Evolutionary conservation across 2,888 invertebrate species (phyloP), one percentile per base, ranked within the genome.

Genomic region (Drosophila seclusa): DNA sequence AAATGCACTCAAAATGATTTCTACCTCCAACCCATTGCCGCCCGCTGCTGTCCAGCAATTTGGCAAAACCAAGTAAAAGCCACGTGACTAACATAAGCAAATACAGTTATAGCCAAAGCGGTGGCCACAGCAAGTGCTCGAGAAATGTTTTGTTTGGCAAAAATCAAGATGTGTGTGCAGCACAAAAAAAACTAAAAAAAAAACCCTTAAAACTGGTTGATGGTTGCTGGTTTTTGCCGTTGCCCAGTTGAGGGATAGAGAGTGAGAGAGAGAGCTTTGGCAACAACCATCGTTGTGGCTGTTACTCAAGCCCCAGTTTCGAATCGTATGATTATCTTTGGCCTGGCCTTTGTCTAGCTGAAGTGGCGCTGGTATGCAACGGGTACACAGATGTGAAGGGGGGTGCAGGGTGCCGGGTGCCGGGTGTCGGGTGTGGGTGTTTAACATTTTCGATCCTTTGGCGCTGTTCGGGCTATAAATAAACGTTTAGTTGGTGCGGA

Each of bases 401-500:
- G 40, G 48, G 36, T 48, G 18, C 18, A 2, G 36, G 13, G 31
- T 31, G 31, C 31, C 7, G 29, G 6, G 29, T 27, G 40, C 1
- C 2, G 65, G 24, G 13, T 24, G 10, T 0, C 5, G 50, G 18
- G 63, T 45, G 64, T 8, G 60, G 69, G 49, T 53, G 38, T 60
- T 54, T 63, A 61, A 54, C 45, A 66, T 77, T 55, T 79, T 81
- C 79, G 75, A 81, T 81, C 89, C 85, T 88, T 84, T 87, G 88
- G 83, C 88, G 88, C 84, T 90, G 76, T 79, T 80, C 74, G 75
- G 62, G 87, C 85, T 67, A 90, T 90, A 90, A 90, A 90, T 90
- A 90, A 90, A 90, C 87, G 89, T 90, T 89, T 89, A 87, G 90
- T 79, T 78, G 76, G 73, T 78, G 83, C 88, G 89, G 89, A 90